Conservation (phyloP, 92 coral and sea anemone genomes). For the Palythoa grandiflora region DNA sequence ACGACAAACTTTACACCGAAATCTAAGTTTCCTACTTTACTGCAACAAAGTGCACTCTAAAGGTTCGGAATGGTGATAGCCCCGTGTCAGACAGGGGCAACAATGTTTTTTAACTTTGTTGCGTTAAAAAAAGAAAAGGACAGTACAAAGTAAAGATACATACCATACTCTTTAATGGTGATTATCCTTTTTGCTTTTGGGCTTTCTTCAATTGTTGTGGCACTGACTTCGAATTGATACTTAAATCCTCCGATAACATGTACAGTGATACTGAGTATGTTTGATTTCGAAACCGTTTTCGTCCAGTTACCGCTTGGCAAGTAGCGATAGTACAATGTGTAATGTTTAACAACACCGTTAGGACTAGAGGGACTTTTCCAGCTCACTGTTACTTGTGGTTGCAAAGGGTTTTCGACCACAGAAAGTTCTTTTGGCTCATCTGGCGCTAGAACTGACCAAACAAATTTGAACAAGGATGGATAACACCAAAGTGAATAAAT, state of each 20-base stretch:
- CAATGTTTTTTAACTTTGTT: neutral
- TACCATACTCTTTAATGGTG: neutral
- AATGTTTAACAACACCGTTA: neutral
- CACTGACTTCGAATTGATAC: slow-evolving; percentile 10
- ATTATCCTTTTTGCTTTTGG: neutral
- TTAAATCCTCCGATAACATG: slow-evolving; percentile 12
- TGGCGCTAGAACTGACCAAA: neutral
- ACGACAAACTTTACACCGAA: too few relatives aligned
- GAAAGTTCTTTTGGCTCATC: neutral
- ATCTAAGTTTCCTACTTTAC: too few relatives aligned
- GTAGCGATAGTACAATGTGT: slow-evolving; percentile 10
- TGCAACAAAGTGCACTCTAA: too few relatives aligned
- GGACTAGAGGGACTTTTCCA: neutral
- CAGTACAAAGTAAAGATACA: neutral
- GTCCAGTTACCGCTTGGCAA: slow-evolving; percentile 21
- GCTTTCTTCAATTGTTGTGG: slow-evolving; percentile 18
- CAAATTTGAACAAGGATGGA: neutral
- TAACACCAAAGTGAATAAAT: too few relatives aligned
- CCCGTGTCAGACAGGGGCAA: neutral
- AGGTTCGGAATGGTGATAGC: too few relatives aligned
- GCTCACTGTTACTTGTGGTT: slow-evolving; percentile 13
- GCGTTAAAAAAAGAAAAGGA: neutral
- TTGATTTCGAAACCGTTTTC: neutral
- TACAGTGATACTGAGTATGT: neutral
- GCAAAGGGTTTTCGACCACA: neutral